Evolutionary conservation across 2,113 vertebrate genomes (phyloP).

Genomic region (Odocoileus virginianus): DNA sequence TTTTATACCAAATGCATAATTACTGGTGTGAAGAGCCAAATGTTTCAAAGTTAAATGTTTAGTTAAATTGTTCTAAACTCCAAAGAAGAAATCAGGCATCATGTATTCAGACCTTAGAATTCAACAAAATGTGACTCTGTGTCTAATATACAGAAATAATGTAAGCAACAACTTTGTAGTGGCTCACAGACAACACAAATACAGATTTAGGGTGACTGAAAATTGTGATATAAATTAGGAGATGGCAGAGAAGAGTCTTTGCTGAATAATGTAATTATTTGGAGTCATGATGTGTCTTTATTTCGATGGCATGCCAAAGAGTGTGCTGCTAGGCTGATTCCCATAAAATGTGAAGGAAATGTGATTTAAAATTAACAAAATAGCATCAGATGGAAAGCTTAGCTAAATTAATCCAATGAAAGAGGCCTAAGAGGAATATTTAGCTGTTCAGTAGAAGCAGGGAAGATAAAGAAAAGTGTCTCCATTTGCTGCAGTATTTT

Average conservation of each 20-base stretch:
- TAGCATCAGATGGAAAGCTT: neutral
- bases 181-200: neutral
- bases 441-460: neutral
- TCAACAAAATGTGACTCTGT: neutral
- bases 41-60: neutral
- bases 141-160: neutral
- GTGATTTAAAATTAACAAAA: neutral
- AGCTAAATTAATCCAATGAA: slow-evolving; percentile 15
- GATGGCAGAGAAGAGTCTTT: neutral
- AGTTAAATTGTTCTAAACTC: neutral
- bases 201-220: neutral
- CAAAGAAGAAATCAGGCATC: neutral
- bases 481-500: neutral
- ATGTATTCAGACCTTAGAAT: neutral
- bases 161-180: neutral
- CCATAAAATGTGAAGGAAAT: slow-evolving; percentile 16
- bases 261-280: neutral
- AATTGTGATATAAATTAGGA: neutral
- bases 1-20: neutral
- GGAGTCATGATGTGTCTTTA: neutral
- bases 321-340: neutral
- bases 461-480: neutral
- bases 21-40: neutral
- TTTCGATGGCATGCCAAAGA: neutral
- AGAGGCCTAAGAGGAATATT: neutral